These are phyloP conservation scores for Prionace glauca DNA, from an alignment of 2,797 vertebrate species.

Conservation along the genomic window DNA sequence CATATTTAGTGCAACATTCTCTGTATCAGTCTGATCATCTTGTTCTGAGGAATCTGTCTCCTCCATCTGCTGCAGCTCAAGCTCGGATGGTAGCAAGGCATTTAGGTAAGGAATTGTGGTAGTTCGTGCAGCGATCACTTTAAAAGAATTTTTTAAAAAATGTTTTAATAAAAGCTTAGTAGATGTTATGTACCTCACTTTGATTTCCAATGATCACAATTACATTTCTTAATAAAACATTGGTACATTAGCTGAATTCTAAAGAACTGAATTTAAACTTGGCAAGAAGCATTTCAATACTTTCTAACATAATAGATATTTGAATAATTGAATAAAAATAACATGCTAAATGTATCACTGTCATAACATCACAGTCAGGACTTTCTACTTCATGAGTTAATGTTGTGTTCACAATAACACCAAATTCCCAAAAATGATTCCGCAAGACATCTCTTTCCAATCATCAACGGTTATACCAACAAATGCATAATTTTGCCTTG, in stretches of 20 bases:
- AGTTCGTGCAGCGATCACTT: constrained; percentile 87
- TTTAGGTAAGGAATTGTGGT: constrained; percentile 85
- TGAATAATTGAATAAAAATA: neutral
- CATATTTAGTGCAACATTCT: constrained; percentile 74
- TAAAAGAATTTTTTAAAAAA: neutral
- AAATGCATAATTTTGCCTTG: neutral
- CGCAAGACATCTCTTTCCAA: neutral
- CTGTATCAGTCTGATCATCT: constrained; percentile 90
- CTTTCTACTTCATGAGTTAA: neutral
- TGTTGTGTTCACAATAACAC: neutral
- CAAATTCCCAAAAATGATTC: neutral
- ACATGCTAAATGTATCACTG: neutral
- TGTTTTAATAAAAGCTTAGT: neutral
- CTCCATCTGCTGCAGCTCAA: constrained; percentile 91
- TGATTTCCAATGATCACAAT: neutral
- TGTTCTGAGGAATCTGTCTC: constrained; percentile 97
- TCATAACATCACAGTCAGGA: neutral
- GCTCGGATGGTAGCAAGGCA: constrained; percentile 87
- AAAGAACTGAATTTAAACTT: neutral
- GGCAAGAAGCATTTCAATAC: neutral
- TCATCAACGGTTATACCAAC: neutral
- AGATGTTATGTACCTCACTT: neutral
- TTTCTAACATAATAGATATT: neutral
- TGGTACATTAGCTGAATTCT: neutral
- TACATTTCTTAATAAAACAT: neutral